A percentile compares a stretch with the other conserved stretches of the same genome.
phyloP scores from a whole-genome alignment of 2,113 vertebrate species.

The Pedionomus torquatus region DNA sequence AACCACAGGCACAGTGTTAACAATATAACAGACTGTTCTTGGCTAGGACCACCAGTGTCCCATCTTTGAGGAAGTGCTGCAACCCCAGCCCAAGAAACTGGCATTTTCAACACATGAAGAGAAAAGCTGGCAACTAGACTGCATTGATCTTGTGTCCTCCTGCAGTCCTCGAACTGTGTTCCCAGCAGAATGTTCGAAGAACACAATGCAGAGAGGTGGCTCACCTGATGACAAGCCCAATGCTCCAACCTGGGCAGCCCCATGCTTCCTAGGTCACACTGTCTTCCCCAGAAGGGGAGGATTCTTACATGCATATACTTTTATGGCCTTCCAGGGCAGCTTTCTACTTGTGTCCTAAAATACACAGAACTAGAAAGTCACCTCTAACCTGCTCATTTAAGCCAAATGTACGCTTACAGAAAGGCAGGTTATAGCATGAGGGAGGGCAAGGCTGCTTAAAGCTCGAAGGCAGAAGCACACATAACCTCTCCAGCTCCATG shows the following conservation, averaged over 20 bases:
- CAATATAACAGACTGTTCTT: background rate
- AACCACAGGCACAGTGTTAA: background rate
- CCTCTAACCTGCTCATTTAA: background rate
- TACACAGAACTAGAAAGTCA: background rate
- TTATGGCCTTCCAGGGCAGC: background rate
- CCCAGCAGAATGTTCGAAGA: background rate
- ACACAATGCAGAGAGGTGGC: fast-evolving
- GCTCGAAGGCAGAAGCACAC: background rate
- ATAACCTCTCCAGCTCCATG: background rate
- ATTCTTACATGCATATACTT: background rate
- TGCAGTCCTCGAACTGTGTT: background rate
- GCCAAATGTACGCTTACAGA: background rate
- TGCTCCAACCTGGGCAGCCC: background rate
- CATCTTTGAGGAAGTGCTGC: background rate
- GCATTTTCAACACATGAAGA: background rate
- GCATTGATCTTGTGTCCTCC: background rate
- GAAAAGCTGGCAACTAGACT: background rate
- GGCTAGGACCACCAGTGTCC: background rate
- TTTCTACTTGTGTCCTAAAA: background rate
- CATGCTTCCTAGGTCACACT: background rate
- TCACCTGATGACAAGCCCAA: background rate
- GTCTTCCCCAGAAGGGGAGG: background rate
- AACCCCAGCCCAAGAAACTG: background rate
- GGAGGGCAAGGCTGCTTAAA: background rate
- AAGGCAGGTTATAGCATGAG: background rate